Evolutionary conservation across 2,888 invertebrate genomes (phyloP).

Genomic region (Noctua janthe): DNA sequence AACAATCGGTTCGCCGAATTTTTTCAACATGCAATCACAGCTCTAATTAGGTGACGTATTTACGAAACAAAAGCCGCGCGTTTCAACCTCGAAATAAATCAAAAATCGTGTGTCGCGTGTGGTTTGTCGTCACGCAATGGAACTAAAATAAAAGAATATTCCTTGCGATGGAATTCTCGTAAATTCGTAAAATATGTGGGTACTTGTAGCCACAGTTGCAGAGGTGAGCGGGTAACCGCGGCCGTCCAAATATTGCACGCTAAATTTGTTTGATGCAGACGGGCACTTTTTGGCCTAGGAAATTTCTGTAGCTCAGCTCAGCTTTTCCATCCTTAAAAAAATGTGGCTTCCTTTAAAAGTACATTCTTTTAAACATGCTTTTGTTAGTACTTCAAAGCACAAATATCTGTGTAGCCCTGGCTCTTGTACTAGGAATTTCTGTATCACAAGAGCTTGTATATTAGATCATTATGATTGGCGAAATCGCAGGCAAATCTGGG

Average conservation of each 20-base stretch:
- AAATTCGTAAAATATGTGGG: conserved; percentile 77
- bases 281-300: conserved; percentile 29
- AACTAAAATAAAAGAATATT: conserved; percentile 70
- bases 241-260: conserved; percentile 69
- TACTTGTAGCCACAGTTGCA: conserved; percentile 65
- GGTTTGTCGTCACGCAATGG: conserved; percentile 81
- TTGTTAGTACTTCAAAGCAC: not conserved
- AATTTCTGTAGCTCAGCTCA: not conserved
- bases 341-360: too few relatives aligned
- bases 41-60: conserved; percentile 75
- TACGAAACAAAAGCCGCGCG: conserved; percentile 72
- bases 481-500: not conserved
- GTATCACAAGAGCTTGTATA: not conserved
- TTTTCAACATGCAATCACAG: conserved; percentile 70
- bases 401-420: not conserved
- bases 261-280: conserved; percentile 61
- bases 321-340: not conserved
- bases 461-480: too few relatives aligned
- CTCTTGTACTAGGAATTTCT: not conserved
- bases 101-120: conserved; percentile 81
- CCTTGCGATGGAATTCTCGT: conserved; percentile 71
- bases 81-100: conserved; percentile 78
- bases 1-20: conserved; percentile 50
- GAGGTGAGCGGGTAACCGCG: conserved; percentile 64
- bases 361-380: too few relatives aligned